Percentiles rank a stretch among this genome's conserved stretches.
These are phyloP conservation scores for Gastrophryne carolinensis DNA, from an alignment of 2,797 vertebrate species.

Conservation along the genomic window DNA sequence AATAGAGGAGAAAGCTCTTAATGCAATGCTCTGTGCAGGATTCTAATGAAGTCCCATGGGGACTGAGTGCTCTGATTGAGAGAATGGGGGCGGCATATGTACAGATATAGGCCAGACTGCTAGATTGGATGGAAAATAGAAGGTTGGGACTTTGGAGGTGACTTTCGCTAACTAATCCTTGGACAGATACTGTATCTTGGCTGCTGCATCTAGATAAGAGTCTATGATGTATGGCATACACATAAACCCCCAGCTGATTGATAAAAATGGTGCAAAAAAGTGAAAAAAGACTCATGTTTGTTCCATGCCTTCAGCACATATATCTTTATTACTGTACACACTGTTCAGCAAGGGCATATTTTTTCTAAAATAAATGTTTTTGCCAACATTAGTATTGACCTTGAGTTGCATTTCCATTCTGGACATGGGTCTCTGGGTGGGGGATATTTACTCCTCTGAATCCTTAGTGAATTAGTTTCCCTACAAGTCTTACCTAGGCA, in stretches of 20 bases:
- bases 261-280: background rate
- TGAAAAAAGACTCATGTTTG: too few species aligned
- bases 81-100: conserved; percentile 35
- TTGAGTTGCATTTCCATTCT: too few species aligned
- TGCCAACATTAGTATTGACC: too few species aligned
- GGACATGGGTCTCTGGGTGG: too few species aligned
- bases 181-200: background rate
- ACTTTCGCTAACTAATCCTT: conserved; percentile 14
- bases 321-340: too few species aligned
- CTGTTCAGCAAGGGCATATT: too few species aligned
- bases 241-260: background rate
- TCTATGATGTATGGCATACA: background rate
- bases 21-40: conserved; percentile 2
- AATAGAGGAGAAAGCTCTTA: conserved; percentile 3
- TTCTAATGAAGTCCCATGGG: conserved; percentile 48
- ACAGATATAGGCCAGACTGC: conserved; percentile 41
- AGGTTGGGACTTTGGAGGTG: conserved; percentile 32
- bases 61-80: conserved; percentile 36
- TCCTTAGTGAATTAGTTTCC: too few species aligned
- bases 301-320: too few species aligned
- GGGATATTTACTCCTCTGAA: too few species aligned
- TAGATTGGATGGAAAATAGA: background rate
- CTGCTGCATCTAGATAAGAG: background rate
- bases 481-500: too few species aligned
- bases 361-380: too few species aligned